A percentile compares a stretch with the other conserved stretches of the same genome.
These are phyloP conservation scores for Larimichthys polyactis DNA, from an alignment of 2,113 vertebrate genomes.

Conservation along the genomic window DNA sequence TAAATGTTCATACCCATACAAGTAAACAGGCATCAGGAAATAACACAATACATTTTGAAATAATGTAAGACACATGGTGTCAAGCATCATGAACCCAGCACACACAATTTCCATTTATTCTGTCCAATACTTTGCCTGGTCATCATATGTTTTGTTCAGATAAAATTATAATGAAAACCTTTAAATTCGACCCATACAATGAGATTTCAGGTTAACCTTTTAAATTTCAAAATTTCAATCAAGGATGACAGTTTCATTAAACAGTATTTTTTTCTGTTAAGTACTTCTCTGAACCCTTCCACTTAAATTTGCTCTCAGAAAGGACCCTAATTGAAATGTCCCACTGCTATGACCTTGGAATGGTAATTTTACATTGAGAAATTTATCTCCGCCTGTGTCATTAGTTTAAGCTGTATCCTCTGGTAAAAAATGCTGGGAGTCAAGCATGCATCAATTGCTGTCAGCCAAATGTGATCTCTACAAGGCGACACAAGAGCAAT, in stretches of 20 bases:
- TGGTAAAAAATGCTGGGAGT: conserved; percentile 78
- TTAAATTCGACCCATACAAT: conserved; percentile 47
- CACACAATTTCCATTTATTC: not conserved
- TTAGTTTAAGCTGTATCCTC: conserved; percentile 81
- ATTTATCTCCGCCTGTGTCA: conserved; percentile 84
- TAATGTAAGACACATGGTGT: not conserved
- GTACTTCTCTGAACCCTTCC: conserved; percentile 45
- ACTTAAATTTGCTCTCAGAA: conserved; percentile 71
- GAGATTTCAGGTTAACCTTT: conserved; percentile 46
- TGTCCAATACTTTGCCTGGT: not conserved
- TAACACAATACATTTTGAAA: not conserved
- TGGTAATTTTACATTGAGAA: conserved; percentile 83
- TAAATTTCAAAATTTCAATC: conserved; percentile 75
- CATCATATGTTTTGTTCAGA: not conserved
- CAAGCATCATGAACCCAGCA: not conserved
- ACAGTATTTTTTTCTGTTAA: conserved; percentile 77
- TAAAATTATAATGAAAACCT: conserved; percentile 13
- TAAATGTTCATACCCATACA: not conserved
- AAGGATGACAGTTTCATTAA: conserved; percentile 79
- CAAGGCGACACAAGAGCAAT: conserved; percentile 69
- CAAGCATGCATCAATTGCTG: conserved; percentile 80
- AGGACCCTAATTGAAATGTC: conserved; percentile 84
- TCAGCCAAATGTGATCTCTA: conserved; percentile 77
- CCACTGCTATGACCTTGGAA: conserved; percentile 84
- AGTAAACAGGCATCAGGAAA: not conserved